Evolutionary conservation across 2,797 vertebrate species (phyloP), one percentile per base, ranked within the genome.

Genomic region (Podargus strigoides): DNA sequence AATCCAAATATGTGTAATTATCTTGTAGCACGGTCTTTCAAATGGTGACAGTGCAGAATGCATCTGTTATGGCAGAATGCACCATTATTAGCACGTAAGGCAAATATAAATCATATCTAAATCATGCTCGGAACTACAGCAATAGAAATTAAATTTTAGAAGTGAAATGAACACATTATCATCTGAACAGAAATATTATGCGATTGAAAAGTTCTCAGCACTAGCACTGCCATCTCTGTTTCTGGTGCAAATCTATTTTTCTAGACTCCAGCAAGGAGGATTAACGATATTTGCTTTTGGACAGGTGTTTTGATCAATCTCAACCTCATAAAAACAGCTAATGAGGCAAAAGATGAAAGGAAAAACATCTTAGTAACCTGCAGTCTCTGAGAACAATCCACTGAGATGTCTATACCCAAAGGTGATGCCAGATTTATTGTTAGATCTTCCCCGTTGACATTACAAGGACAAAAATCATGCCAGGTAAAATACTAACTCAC

Each of bases 241-340:
- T 79, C 74, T 91, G 73, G 68, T 47, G 56, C 32, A 82, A 85
- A 90, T 80, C 1, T 55, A 60, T 82, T 95, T 92, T 84, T 70
- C 74, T 44, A 90, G 44, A 90, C n/a, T 82, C n/a, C 50, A 10
- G 53, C 42, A 83, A 85, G 56, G 77, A 95, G 42, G 87, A 90
- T 94, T 90, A 92, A 34, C 94, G 84, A 60, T 86, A 90, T 53
- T 95, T 93, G 78, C 64, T 82, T 90, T 93, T 84, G 79, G 82
- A 94, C 80, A 91, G 76, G 79, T 94, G 77, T 93, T 95, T 92
- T 95, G 90, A 95, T 96, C 92, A 96, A 92, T 72, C 83, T 81
- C 62, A 76, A 73, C 58, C 56, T 95, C 85, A 77, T 63, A 76
- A 89, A 95, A 96, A 85, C 77, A 94, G 69, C 89, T 96, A 96